Base-by-base conservation (phyloP, 2,888 invertebrate genomes). In the Poecilus cupreus region DNA sequence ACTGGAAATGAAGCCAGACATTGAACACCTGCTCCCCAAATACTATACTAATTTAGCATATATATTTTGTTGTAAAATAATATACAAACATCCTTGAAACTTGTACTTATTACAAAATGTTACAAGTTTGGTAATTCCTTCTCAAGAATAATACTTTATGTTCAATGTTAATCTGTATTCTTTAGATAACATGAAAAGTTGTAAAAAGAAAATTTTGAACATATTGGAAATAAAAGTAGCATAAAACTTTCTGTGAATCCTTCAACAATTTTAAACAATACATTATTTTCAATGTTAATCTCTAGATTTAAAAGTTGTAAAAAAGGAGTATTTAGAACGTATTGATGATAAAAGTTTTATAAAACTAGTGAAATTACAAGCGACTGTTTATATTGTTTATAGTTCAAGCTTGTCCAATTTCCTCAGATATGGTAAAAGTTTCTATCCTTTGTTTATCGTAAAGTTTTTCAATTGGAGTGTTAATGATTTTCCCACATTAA, bases 381-480 rank as follows among this genome's bases (percentile, higher is more conserved):
- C 46, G 13, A 11, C 8, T 13, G n/a, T 13, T 46, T 46, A 4
- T 13, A 46, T 13, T 46, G 10, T 46, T 1, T 46, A 32, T 1
- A 32, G 32, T 32, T n/a, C n/a, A n/a, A n/a, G n/a, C n/a, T 32
- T 32, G 2, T 32, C 8, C 32, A 32, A 46, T 13, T 13, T 13
- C 10, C 46, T 4, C 1, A 11, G 13, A 3, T 5, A 46, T 46
- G n/a, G n/a, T 46, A n/a, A 46, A 46, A 46, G 3, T 46, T 60
- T 24, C 24, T 26, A 60, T 60, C 26, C 24, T 11, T 26, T 60
- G 60, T 60, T 60, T 60, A 13, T 43, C 5, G 10, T 60, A 60
- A 60, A 60, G 60, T 60, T 60, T 60, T 60, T 13, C 24, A 24
- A 60, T 60, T 60, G 60, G 20, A 60, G 43, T 60, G 60, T 22